phyloP scores from a whole-genome alignment of 2,888 invertebrate genomes.

The Psylliodes chrysocephalus region DNA sequence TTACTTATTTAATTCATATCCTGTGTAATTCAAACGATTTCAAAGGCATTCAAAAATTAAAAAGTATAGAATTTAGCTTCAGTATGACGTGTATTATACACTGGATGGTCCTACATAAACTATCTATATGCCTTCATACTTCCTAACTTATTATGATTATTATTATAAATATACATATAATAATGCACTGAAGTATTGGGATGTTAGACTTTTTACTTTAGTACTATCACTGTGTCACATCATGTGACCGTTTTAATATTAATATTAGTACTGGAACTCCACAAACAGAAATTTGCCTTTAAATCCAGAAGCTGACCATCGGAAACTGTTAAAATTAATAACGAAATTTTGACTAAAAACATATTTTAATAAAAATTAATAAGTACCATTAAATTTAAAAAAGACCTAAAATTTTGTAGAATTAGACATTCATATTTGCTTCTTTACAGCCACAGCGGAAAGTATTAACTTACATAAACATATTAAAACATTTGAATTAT shows the following conservation, averaged over 20 bases:
- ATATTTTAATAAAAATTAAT: too few relatives aligned
- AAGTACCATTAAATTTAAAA: too few relatives aligned
- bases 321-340: background rate
- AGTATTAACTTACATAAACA: too few relatives aligned
- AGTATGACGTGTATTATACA: background rate
- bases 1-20: too few relatives aligned
- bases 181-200: conserved; percentile 66
- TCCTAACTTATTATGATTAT: conserved; percentile 63
- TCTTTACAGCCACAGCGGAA: too few relatives aligned
- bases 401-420: too few relatives aligned
- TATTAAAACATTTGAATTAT: too few relatives aligned
- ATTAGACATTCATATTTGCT: too few relatives aligned
- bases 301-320: conserved; percentile 22
- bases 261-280: conserved; percentile 60
- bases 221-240: conserved; percentile 64
- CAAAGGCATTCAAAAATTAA: too few relatives aligned
- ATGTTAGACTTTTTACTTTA: conserved; percentile 66
- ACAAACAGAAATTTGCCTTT: conserved; percentile 40
- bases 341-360: too few relatives aligned
- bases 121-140: conserved; percentile 67
- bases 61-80: too few relatives aligned
- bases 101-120: conserved; percentile 52
- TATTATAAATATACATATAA: conserved; percentile 59
- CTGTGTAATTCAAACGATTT: too few relatives aligned
- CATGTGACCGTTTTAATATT: conserved; percentile 63